Evolutionary conservation across 2,888 invertebrate species (phyloP).

Genomic region (Formica aserva): DNA sequence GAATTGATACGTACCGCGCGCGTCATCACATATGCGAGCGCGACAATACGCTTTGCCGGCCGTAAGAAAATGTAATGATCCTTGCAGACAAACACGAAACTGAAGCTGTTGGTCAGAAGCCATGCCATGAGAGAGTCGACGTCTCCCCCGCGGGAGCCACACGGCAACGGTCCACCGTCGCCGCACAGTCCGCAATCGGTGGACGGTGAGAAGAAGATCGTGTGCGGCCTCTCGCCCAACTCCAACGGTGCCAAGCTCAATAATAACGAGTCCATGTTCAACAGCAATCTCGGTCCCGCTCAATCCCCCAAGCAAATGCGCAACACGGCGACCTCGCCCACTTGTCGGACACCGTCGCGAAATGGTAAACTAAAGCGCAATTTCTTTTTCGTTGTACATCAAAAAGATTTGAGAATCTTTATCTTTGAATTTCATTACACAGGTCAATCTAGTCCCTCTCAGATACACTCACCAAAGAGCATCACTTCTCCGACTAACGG

Average conservation of each 20-base stretch:
- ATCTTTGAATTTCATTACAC: slow-evolving; percentile 5
- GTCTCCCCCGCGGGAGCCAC: slow-evolving; percentile 87
- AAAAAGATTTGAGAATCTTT: background rate
- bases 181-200: slow-evolving; percentile 79
- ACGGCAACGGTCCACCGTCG: slow-evolving; percentile 78
- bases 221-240: slow-evolving; percentile 74
- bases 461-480: slow-evolving; percentile 81
- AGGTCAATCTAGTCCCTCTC: slow-evolving; percentile 83
- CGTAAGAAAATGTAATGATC: background rate
- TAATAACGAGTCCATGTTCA: slow-evolving; percentile 84
- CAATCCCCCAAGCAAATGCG: slow-evolving; percentile 83
- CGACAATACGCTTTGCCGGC: background rate
- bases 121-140: slow-evolving; percentile 96
- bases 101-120: slow-evolving; percentile 94
- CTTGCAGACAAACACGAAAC: slow-evolving; percentile 90
- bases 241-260: slow-evolving; percentile 76
- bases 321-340: slow-evolving; percentile 83
- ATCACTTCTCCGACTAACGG: slow-evolving; percentile 78
- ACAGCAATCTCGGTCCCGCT: slow-evolving; percentile 80
- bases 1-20: slow-evolving; percentile 1
- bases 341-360: slow-evolving; percentile 81
- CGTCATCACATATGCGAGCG: background rate
- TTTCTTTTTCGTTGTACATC: too few relatives aligned
- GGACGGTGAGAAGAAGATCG: slow-evolving; percentile 76
- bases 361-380: slow-evolving; percentile 75